Evolutionary conservation across 2,113 vertebrate species (phyloP).

Genomic region (Corydoras sp.): DNA sequence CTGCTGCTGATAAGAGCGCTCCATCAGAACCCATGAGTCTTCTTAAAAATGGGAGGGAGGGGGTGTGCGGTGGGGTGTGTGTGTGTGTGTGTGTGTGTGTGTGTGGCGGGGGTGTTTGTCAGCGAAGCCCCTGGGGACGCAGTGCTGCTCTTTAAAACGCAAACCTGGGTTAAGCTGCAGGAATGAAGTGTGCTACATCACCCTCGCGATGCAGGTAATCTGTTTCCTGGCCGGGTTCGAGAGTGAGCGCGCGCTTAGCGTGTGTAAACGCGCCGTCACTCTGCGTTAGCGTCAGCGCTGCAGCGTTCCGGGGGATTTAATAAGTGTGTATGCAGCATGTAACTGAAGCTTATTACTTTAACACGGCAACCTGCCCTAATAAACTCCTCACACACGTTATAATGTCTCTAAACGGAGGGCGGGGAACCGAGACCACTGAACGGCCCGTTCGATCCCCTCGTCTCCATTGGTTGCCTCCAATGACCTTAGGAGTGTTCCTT

Average conservation of each 20-base stretch:
- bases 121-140: conserved; percentile 63
- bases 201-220: conserved; percentile 68
- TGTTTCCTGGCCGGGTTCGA: conserved; percentile 68
- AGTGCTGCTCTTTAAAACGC: conserved; percentile 73
- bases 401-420: no score
- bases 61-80: conserved; percentile 46
- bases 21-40: conserved; percentile 68
- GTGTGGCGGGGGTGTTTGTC: conserved; percentile 62
- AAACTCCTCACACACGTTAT: no score
- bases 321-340: no score
- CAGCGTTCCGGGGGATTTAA: no score
- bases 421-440: no score
- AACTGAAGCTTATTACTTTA: no score
- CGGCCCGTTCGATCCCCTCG: no score
- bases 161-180: conserved; percentile 69
- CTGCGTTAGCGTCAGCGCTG: no score
- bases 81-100: not conserved
- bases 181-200: conserved; percentile 65
- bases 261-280: not conserved
- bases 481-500: no score
- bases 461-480: no score
- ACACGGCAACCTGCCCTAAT: no score
- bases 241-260: not conserved
- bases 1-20: conserved; percentile 66
- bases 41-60: conserved; percentile 64